These are phyloP conservation scores for Ectemnius cavifrons DNA, from an alignment of 2,888 invertebrate genomes.

Conservation along the genomic window DNA sequence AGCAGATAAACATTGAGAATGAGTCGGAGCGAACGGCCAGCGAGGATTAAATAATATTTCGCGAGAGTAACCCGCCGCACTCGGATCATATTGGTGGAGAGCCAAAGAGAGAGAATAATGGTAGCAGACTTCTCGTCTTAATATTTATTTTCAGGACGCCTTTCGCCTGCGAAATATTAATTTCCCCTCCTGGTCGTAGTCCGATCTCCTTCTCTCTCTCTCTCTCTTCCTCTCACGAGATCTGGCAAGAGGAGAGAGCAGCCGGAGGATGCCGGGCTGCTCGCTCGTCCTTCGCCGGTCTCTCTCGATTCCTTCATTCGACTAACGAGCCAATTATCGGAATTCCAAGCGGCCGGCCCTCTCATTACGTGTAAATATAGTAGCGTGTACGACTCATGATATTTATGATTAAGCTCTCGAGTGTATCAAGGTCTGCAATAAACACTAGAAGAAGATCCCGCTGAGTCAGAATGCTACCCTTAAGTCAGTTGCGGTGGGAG, in stretches of 20 bases:
- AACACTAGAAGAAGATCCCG: conserved; percentile 59
- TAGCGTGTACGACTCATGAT: conserved; percentile 65
- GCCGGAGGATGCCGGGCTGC: too few relatives aligned
- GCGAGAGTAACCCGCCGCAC: conserved; percentile 36
- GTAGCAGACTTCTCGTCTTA: conserved; percentile 48
- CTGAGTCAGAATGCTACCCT: background rate
- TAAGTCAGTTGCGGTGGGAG: background rate
- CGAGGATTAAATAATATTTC: conserved; percentile 77
- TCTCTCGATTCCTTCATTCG: conserved; percentile 17
- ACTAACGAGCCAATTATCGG: conserved; percentile 24
- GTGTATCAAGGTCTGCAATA: conserved; percentile 74
- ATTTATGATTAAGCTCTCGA: conserved; percentile 67
- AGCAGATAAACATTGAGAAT: conserved; percentile 24
- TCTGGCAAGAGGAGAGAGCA: too few relatives aligned
- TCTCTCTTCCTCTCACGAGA: background rate
- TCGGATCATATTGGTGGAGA: conserved; percentile 23
- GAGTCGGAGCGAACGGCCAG: conserved; percentile 68
- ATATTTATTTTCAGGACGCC: conserved; percentile 52
- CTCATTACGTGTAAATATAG: conserved; percentile 73
- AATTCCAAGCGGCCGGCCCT: conserved; percentile 48
- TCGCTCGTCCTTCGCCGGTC: conserved; percentile 13
- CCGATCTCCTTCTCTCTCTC: conserved; percentile 3
- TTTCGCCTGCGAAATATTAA: conserved; percentile 70
- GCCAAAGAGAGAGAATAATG: conserved; percentile 45
- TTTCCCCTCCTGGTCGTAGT: conserved; percentile 76